These are phyloP conservation scores for Nomada fabriciana DNA, from an alignment of 2,888 invertebrate genomes.

Conservation along the genomic window DNA sequence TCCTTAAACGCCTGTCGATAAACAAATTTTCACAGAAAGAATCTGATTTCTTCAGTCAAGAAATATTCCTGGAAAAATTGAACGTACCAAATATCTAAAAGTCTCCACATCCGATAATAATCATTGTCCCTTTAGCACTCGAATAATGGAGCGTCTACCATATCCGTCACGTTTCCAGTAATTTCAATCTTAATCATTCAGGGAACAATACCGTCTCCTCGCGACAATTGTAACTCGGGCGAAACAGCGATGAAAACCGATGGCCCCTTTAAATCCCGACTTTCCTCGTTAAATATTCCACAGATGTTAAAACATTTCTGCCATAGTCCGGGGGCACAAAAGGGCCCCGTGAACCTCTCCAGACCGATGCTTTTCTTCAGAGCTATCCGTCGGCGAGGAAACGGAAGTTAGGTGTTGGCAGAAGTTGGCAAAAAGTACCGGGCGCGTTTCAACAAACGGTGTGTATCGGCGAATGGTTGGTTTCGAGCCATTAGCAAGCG, in stretches of 20 bases:
- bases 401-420: slow-evolving; percentile 38
- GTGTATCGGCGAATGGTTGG: slow-evolving; percentile 40
- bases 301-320: slow-evolving; percentile 42
- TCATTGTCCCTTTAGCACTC: background rate
- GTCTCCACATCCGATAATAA: background rate
- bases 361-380: slow-evolving; percentile 23
- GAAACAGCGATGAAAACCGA: slow-evolving; percentile 26
- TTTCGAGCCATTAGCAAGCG: slow-evolving; percentile 66
- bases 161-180: background rate
- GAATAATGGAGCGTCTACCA: background rate
- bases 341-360: background rate
- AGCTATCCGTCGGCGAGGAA: slow-evolving; percentile 27
- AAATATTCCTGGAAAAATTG: background rate
- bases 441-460: slow-evolving; percentile 45
- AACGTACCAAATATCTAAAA: background rate
- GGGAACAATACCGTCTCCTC: slow-evolving; percentile 5
- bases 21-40: background rate
- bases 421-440: slow-evolving; percentile 47
- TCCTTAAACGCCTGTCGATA: too few relatives aligned
- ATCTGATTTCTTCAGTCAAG: background rate
- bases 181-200: slow-evolving; percentile 7
- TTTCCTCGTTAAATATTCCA: slow-evolving; percentile 38
- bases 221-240: slow-evolving; percentile 12
- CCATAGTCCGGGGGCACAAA: slow-evolving; percentile 20
- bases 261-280: slow-evolving; percentile 9